Evolutionary conservation across 2,797 vertebrate species (phyloP).

Genomic region (Threskiornis aethiopicus): DNA sequence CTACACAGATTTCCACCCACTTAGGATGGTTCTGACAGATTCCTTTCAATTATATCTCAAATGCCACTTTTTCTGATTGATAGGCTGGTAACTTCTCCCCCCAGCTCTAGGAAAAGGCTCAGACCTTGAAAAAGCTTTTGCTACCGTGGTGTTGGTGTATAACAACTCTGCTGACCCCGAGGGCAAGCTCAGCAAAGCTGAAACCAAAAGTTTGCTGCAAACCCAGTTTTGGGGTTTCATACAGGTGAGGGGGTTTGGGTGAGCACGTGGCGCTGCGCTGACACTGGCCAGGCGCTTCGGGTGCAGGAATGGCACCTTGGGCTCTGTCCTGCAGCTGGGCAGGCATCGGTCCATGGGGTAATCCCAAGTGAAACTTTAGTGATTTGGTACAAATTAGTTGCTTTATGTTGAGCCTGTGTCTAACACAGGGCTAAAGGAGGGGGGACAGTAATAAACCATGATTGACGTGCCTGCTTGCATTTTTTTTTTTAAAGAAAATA

Average conservation of each 20-base stretch:
- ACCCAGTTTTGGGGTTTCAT: slow-evolving; percentile 74
- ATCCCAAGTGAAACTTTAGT: background rate
- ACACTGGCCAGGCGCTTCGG: rapidly evolving
- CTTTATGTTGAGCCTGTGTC: background rate
- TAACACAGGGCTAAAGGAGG: background rate
- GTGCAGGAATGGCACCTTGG: background rate
- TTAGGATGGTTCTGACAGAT: background rate
- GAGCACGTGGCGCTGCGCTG: background rate
- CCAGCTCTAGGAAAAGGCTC: slow-evolving; percentile 76
- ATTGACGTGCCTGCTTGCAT: background rate
- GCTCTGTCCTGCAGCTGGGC: background rate
- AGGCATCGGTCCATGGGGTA: background rate
- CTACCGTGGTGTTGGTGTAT: slow-evolving; percentile 71
- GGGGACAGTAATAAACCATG: background rate
- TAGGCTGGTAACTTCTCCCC: background rate
- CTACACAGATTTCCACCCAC: background rate
- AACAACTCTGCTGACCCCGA: slow-evolving; percentile 64
- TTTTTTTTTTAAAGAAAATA: background rate
- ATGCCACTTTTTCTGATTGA: background rate
- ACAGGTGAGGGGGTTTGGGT: slow-evolving; percentile 66
- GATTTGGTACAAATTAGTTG: background rate
- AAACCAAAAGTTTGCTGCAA: slow-evolving; percentile 72
- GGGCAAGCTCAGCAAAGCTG: slow-evolving; percentile 74
- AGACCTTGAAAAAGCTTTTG: slow-evolving; percentile 80
- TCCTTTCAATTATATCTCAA: slow-evolving; percentile 1